phyloP scores from a whole-genome alignment of 2,888 invertebrate species.

The Caenorhabditis auriculariae region DNA sequence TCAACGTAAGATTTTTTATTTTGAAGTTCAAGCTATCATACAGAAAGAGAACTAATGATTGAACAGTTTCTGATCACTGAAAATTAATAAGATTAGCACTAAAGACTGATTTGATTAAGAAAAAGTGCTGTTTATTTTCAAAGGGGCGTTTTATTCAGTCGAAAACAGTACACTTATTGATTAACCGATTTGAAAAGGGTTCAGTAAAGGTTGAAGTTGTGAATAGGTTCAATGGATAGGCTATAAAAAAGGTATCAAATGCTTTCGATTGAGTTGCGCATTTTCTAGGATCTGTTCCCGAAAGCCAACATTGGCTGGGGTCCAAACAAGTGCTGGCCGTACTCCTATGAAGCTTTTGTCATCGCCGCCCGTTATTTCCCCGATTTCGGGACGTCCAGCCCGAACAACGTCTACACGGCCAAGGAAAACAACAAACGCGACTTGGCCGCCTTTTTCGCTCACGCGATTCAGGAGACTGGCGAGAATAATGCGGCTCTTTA shows the following conservation, averaged over 20 bases:
- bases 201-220: too few relatives aligned
- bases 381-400: conserved; percentile 45
- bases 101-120: too few relatives aligned
- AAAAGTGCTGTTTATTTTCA: too few relatives aligned
- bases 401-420: conserved; percentile 37
- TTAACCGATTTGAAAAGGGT: too few relatives aligned
- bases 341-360: conserved; percentile 54
- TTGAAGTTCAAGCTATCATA: too few relatives aligned
- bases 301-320: conserved; percentile 59
- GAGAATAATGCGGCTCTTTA: conserved; percentile 54
- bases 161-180: too few relatives aligned
- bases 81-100: too few relatives aligned
- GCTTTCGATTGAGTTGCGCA: not conserved
- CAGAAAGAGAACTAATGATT: too few relatives aligned
- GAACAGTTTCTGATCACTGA: too few relatives aligned
- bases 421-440: conserved; percentile 49
- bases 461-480: conserved; percentile 58
- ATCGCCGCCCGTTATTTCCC: conserved; percentile 57
- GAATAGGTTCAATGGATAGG: too few relatives aligned
- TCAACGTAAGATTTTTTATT: conserved; percentile 20
- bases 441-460: conserved; percentile 56
- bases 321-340: conserved; percentile 49
- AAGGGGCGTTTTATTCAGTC: too few relatives aligned
- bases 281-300: conserved; percentile 50
- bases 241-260: too few relatives aligned